Base-by-base conservation (phyloP, 2,888 invertebrate genomes). In the Falcaria lacertinaria region DNA sequence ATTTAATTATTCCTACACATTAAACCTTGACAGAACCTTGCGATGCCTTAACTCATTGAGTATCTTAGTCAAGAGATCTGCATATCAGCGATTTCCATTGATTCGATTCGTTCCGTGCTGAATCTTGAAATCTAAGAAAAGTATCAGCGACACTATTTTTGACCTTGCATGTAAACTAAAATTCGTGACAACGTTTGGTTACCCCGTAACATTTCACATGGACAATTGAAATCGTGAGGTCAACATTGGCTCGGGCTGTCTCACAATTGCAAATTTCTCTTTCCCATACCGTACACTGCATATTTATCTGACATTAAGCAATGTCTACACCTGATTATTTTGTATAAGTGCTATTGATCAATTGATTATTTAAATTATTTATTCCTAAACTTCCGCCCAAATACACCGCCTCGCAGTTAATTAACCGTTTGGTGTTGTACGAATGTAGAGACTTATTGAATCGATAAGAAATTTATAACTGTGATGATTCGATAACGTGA, bases 171-270 rank as follows among this genome's bases (percentile, higher is more conserved):
- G 76, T 80, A 80, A 82, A 79, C 78, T 81, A 72, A 77, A 73
- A 84, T 84, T 77, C 85, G 83, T 81, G 87, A 85, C 85, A 85
- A 80, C 82, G 84, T 81, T 86, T 80, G 79, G 78, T 80, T 78
- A 77, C 72, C 74, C 69, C 72, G 74, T 80, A 84, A 85, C 84
- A 85, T 85, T 87, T 86, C 70, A 81, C 83, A 83, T 84, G 86
- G 87, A 86, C 87, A 86, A 86, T 87, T 84, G 87, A 82, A 88
- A 86, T 83, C 88, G 88, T 88, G 88, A 88, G 87, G 87, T 87
- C 88, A 86, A 68, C 82, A 74, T 77, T 77, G 81, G 75, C 80
- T 76, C 73, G 78, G 64, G 75, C 81, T 74, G 78, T 78, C 80
- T 81, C 76, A 71, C 72, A 69, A 74, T 74, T 76, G 81, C 81